Evolutionary conservation across 1,140 invertebrate genomes (phyloP), one percentile per base, ranked within the genome.

Genomic region (Camponotus floridanus): DNA sequence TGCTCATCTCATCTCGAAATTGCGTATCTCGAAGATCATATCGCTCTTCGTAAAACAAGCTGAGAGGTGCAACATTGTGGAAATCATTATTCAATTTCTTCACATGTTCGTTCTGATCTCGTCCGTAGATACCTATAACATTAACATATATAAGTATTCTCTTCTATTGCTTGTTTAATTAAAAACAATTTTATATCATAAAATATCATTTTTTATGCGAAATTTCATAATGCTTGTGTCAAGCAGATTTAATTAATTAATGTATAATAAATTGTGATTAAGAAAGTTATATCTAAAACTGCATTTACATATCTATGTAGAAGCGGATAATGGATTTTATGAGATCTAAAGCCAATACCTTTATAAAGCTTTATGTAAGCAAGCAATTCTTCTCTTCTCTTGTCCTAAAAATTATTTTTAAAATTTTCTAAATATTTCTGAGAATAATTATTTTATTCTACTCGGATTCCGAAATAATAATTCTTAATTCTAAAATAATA

Each of bases 31-130:
- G 94, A 92, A 26, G 3, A 0, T 36, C 21, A 9, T 95, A 95
- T 0, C 95, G 96, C 11, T 97, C 95, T 84, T 96, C 95, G 85
- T 96, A 97, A 48, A 97, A 93, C 2, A 97, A 91, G 45, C 95
- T 96, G 0, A 97, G 93, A 0, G 97, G 96, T 8, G 95, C 94
- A n/a, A 97, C 93, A 4, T 94, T 92, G 0, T 96, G 92, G 78
- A 97, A 97, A 2, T 96, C 94, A 0, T 95, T 88, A 78, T 96
- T 95, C 55, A 97, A 95, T 15, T 61, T 64, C 9, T 92, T 90
- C 0, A 88, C 61, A 3, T 91, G 67, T 26, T 91, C 59, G 15
- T 15, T 15, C 48, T 18, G 48, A 51, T 18, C 91, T 87, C 15
- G 91, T 71, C 89, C 91, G 33, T 91, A 94, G 33, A 95, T 71